These are phyloP conservation scores for Malurus melanocephalus DNA, from an alignment of 2,113 vertebrate species.

Conservation along the genomic window DNA sequence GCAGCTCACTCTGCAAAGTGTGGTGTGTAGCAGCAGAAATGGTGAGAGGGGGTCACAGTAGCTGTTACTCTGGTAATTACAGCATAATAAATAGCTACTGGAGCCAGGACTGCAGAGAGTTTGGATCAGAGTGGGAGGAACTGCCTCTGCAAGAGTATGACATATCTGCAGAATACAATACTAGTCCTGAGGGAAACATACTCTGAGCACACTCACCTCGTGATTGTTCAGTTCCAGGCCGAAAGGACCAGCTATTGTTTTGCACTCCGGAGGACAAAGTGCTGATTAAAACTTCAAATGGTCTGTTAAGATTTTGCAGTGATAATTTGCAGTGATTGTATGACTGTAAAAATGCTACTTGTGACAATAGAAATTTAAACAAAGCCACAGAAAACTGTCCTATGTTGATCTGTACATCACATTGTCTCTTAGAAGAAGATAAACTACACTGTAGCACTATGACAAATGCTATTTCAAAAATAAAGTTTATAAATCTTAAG, in stretches of 20 bases:
- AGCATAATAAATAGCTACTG: background rate
- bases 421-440: background rate
- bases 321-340: background rate
- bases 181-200: accelerated
- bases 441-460: background rate
- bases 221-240: background rate
- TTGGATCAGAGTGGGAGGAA: background rate
- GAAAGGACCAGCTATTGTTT: background rate
- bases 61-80: background rate
- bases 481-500: background rate
- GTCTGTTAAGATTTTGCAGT: background rate
- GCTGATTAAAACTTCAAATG: background rate
- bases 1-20: background rate
- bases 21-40: background rate
- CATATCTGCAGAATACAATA: background rate
- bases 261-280: background rate
- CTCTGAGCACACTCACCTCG: background rate
- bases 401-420: background rate
- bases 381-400: background rate
- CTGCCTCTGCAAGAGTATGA: background rate
- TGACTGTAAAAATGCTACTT: background rate
- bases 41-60: background rate
- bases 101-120: background rate
- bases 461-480: background rate
- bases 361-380: background rate